Evolutionary conservation across 2,113 vertebrate species (phyloP).

Genomic region (Chrysochloris asiatica): DNA sequence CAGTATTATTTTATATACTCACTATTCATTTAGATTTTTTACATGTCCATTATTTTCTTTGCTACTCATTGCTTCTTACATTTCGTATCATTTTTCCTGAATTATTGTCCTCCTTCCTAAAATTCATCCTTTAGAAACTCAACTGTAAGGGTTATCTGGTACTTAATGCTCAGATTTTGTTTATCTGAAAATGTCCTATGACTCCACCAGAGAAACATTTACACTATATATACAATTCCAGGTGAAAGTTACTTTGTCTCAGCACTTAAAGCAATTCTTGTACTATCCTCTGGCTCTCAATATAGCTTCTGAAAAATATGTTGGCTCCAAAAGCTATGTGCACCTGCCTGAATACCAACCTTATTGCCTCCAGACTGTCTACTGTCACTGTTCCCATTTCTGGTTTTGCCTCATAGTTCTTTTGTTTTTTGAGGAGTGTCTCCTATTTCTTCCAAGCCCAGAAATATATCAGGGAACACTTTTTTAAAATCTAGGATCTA

Average conservation of each 20-base stretch:
- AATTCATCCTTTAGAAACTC: constrained; percentile 19
- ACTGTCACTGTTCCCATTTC: not conserved
- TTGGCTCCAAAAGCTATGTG: not conserved
- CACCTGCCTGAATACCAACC: not conserved
- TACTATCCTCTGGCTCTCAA: not conserved
- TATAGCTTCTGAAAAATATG: not conserved
- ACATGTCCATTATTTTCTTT: not conserved
- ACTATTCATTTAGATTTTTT: not conserved
- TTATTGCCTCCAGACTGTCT: not conserved
- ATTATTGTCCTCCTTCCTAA: constrained; percentile 4
- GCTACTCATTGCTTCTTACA: not conserved
- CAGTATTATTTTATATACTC: not conserved
- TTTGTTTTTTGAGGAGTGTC: not conserved
- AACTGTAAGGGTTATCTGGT: not conserved
- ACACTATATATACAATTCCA: not conserved
- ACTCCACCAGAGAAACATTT: constrained; percentile 6
- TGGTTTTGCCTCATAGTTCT: not conserved
- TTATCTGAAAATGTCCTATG: constrained; percentile 18
- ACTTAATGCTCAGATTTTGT: not conserved
- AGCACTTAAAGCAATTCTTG: not conserved
- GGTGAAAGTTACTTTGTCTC: constrained; percentile 29
- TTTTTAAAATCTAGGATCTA: constrained; percentile 34
- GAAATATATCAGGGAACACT: constrained; percentile 5
- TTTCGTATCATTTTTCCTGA: not conserved
- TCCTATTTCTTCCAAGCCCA: constrained; percentile 10